These are phyloP conservation scores for Stomatorhinus walkeri DNA, from an alignment of 2,797 vertebrate species.

Conservation along the genomic window DNA sequence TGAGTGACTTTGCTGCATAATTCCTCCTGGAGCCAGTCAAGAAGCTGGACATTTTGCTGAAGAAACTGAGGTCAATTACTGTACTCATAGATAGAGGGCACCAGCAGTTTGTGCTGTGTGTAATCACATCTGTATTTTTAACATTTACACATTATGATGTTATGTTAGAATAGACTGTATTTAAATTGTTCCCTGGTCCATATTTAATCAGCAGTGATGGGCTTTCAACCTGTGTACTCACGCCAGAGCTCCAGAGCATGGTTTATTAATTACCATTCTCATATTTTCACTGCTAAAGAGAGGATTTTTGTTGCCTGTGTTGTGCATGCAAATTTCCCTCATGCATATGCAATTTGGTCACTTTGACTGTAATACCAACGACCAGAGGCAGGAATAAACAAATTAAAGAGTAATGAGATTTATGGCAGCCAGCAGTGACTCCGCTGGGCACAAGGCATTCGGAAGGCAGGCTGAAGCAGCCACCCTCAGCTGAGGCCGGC, in stretches of 20 bases:
- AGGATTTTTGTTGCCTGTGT: neutral
- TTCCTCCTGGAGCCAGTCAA: neutral
- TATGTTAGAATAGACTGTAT: neutral
- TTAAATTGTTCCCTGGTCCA: neutral
- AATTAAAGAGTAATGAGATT: neutral
- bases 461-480: neutral
- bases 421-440: neutral
- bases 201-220: neutral
- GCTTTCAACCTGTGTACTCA: neutral
- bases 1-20: neutral
- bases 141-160: neutral
- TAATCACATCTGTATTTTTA: neutral
- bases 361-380: neutral
- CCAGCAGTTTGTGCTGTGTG: neutral
- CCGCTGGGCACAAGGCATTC: neutral
- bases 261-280: slow-evolving; percentile 6
- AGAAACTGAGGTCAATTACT: neutral
- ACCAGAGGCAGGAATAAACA: slow-evolving; percentile 2
- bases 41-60: neutral
- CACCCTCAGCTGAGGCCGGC: neutral
- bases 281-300: slow-evolving; percentile 10
- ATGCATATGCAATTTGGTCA: slow-evolving; percentile 11
- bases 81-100: neutral
- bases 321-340: neutral
- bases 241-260: neutral